These are phyloP conservation scores for Xylota segnis DNA, from an alignment of 2,888 invertebrate genomes.

Conservation along the genomic window DNA sequence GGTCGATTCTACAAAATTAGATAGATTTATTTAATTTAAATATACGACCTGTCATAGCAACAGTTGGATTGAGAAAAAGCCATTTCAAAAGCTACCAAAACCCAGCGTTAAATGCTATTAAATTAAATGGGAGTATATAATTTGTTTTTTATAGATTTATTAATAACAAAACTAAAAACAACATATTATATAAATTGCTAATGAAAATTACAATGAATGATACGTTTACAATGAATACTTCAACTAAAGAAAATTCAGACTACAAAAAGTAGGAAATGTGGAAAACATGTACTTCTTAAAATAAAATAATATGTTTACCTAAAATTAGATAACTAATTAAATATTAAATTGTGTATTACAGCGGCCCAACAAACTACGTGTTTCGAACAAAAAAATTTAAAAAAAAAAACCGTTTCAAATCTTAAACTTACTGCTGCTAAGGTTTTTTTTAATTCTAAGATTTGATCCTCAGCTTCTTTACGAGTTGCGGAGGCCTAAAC, in stretches of 20 bases:
- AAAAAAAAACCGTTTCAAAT: background rate
- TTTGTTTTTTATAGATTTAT: conserved; percentile 8
- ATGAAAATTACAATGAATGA: conserved; percentile 20
- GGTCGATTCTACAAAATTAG: conserved; percentile 28
- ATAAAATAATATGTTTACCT: conserved; percentile 21
- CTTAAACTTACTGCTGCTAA: conserved; percentile 89
- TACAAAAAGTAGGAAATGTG: background rate
- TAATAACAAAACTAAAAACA: background rate
- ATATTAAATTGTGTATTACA: conserved; percentile 32
- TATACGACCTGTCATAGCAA: conserved; percentile 46
- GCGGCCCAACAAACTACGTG: conserved; percentile 51
- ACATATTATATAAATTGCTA: background rate
- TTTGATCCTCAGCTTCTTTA: conserved; percentile 90
- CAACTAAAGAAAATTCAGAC: conserved; percentile 15
- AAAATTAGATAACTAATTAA: conserved; percentile 20
- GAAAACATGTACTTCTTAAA: background rate
- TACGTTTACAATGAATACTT: conserved; percentile 15
- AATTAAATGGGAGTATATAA: conserved; percentile 14
- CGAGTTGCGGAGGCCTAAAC: conserved; percentile 89
- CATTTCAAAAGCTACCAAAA: conserved; percentile 81
- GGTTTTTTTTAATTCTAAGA: conserved; percentile 90
- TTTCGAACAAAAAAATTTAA: conserved; percentile 16
- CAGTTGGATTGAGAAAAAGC: conserved; percentile 71
- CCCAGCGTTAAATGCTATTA: conserved; percentile 81
- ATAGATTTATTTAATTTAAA: background rate